These are phyloP conservation scores for Cantharis rufa DNA, from an alignment of 2,888 invertebrate species.

Conservation along the genomic window DNA sequence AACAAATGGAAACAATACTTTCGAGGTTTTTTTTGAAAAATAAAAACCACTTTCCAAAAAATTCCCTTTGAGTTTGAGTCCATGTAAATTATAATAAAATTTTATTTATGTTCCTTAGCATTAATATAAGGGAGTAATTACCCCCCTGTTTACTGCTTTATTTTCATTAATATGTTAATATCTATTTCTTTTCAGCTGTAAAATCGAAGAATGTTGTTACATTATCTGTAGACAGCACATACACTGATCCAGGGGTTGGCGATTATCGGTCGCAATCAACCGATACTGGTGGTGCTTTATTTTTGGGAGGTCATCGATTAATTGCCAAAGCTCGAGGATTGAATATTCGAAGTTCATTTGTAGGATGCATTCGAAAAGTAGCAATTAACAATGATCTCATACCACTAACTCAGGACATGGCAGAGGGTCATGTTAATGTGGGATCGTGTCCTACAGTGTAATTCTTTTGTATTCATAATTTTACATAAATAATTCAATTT, in stretches of 20 bases:
- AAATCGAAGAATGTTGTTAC: constrained; percentile 91
- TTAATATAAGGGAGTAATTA: no score
- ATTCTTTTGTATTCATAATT: neutral
- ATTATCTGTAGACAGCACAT: constrained; percentile 81
- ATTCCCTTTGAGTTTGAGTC: no score
- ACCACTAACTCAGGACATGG: constrained; percentile 61
- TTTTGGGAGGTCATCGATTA: constrained; percentile 85
- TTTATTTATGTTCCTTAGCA: no score
- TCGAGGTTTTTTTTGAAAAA: no score
- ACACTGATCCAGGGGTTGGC: constrained; percentile 74
- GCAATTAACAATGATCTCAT: constrained; percentile 62
- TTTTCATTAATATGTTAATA: neutral
- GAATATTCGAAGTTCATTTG: constrained; percentile 71
- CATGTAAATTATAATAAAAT: no score
- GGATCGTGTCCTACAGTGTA: constrained; percentile 73
- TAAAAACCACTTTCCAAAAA: no score
- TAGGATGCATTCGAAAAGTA: constrained; percentile 79
- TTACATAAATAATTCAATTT: neutral
- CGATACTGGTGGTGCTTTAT: constrained; percentile 83
- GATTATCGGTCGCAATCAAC: constrained; percentile 64
- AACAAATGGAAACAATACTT: no score
- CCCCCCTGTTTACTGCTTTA: no score
- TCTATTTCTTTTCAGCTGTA: constrained; percentile 62
- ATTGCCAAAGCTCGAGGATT: constrained; percentile 64
- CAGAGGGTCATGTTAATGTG: constrained; percentile 73